Evolutionary conservation across 2,113 vertebrate species (phyloP).

Genomic region (Chinchilla lanigera): DNA sequence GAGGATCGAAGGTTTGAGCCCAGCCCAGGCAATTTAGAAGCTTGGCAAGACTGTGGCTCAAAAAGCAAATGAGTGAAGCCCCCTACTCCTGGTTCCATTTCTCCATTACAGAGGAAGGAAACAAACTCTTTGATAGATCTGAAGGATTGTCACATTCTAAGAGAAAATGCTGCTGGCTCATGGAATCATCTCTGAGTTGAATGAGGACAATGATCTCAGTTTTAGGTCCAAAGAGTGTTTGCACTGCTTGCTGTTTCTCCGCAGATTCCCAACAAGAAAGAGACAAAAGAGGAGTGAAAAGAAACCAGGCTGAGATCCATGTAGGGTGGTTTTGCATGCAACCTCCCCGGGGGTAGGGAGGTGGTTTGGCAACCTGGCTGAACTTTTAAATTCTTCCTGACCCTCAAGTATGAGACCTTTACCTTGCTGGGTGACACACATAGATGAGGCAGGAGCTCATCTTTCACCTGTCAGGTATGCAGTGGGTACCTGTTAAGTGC

Average conservation of each 20-base stretch:
- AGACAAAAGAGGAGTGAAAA: no score
- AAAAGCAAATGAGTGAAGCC: neutral
- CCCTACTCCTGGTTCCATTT: neutral
- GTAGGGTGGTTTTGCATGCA: neutral
- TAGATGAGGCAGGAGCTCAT: neutral
- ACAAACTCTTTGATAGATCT: neutral
- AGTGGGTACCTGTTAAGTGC: neutral
- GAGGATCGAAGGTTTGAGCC: neutral
- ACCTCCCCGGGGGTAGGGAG: neutral
- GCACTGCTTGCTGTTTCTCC: neutral
- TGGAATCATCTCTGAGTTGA: neutral
- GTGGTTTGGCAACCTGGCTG: neutral
- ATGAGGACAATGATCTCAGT: neutral
- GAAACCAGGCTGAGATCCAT: neutral
- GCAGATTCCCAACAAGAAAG: neutral
- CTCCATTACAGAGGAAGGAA: neutral
- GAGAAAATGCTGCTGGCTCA: neutral
- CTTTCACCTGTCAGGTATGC: neutral
- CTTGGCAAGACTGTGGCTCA: neutral
- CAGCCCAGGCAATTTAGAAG: neutral
- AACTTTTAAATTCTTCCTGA: neutral
- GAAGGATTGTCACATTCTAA: neutral
- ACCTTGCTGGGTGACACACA: neutral
- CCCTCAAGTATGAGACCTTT: neutral
- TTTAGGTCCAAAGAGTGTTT: neutral